Percentiles rank a stretch among this genome's conserved stretches.
Conservation (phyloP, 1,140 invertebrate genomes). For the Vollenhovia emeryi region DNA sequence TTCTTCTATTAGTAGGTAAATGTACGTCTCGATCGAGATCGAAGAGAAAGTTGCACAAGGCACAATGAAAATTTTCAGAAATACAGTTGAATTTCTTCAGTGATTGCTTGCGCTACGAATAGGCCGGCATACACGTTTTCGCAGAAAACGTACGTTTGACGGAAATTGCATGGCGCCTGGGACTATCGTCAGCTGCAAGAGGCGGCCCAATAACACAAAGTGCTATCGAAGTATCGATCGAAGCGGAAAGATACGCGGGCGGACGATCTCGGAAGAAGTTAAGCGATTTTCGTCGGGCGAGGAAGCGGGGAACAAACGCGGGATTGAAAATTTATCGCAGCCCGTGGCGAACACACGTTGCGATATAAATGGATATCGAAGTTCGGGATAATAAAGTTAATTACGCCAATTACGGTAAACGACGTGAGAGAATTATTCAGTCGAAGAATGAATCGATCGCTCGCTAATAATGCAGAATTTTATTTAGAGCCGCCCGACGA, state of each 20-base stretch:
- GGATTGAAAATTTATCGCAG: slow-evolving; percentile 3
- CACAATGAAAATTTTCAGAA: background rate
- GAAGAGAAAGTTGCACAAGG: background rate
- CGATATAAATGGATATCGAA: background rate
- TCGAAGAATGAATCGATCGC: background rate
- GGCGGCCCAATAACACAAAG: background rate
- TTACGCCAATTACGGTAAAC: background rate
- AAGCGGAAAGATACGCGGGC: background rate
- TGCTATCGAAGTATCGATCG: slow-evolving; percentile 26
- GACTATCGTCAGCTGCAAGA: background rate
- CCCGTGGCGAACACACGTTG: background rate
- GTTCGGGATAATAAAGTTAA: background rate
- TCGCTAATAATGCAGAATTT: background rate
- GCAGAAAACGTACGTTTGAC: background rate
- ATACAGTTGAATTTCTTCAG: background rate
- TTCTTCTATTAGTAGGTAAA: background rate
- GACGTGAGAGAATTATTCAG: background rate
- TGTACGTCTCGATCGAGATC: background rate
- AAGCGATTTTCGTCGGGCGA: slow-evolving; percentile 12
- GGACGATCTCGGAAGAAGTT: background rate
- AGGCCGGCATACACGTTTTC: too few species aligned
- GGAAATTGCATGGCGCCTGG: background rate
- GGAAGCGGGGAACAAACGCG: background rate
- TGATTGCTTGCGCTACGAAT: background rate
- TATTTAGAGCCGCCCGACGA: background rate